phyloP scores from a whole-genome alignment of 2,888 invertebrate species.

The Silvanus unidentatus region DNA sequence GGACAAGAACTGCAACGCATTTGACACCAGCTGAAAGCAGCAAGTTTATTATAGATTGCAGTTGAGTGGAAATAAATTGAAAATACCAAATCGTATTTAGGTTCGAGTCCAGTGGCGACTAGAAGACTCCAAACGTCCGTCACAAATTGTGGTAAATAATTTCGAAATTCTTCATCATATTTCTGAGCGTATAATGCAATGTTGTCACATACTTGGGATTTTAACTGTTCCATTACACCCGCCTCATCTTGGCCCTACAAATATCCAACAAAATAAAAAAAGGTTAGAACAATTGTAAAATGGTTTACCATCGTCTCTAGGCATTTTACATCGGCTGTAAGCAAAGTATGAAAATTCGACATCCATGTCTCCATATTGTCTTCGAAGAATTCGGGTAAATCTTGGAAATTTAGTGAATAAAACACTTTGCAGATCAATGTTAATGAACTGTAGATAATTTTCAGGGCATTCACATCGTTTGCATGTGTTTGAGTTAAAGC shows the following conservation, averaged over 20 bases:
- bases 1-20: slow-evolving; percentile 90
- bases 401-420: slow-evolving; percentile 95
- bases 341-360: slow-evolving; percentile 76
- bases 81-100: slow-evolving; percentile 82
- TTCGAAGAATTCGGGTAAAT: slow-evolving; percentile 97
- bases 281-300: neutral
- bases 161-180: slow-evolving; percentile 94
- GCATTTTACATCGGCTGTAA: slow-evolving; percentile 71
- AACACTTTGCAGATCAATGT: slow-evolving; percentile 90
- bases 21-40: slow-evolving; percentile 77
- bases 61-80: neutral
- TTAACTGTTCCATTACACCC: slow-evolving; percentile 82
- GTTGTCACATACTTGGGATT: slow-evolving; percentile 95
- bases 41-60: slow-evolving; percentile 7
- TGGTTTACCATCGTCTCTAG: slow-evolving; percentile 59
- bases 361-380: slow-evolving; percentile 97
- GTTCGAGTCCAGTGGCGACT: slow-evolving; percentile 74
- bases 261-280: too few relatives aligned
- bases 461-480: slow-evolving; percentile 72
- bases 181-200: slow-evolving; percentile 92
- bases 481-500: slow-evolving; percentile 71
- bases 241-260: slow-evolving; percentile 77
- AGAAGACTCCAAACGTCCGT: slow-evolving; percentile 89
- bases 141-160: slow-evolving; percentile 87
- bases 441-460: slow-evolving; percentile 83